A percentile compares a stretch with the other conserved stretches of the same genome.
phyloP scores from a whole-genome alignment of 2,113 vertebrate species.

The Platichthys stellatus region DNA sequence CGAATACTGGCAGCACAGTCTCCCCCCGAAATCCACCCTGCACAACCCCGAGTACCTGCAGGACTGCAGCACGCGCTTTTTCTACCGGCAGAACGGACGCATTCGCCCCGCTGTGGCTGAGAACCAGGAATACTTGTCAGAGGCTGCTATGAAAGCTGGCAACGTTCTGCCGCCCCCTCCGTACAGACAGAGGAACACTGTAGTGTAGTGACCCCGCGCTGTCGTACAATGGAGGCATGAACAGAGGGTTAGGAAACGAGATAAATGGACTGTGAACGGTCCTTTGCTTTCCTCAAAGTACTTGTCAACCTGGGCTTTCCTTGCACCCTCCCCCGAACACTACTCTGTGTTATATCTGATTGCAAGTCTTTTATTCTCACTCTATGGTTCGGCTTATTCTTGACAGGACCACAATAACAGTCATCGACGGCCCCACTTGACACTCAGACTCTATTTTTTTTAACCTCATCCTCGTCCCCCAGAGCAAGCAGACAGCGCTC shows the following conservation, averaged over 20 bases:
- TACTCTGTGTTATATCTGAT: conserved; percentile 49
- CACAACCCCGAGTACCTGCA: conserved; percentile 98
- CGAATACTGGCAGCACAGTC: conserved; percentile 99
- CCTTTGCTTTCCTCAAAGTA: conserved; percentile 57
- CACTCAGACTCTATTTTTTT: conserved; percentile 35
- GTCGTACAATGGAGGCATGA: conserved; percentile 69
- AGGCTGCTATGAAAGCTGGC: conserved; percentile 97
- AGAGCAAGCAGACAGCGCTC: conserved; percentile 19
- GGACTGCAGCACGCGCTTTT: conserved; percentile 98
- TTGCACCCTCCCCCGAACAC: conserved; percentile 61
- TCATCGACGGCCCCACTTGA: conserved; percentile 44
- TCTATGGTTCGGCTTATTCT: conserved; percentile 54
- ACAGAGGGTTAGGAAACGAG: conserved; percentile 80
- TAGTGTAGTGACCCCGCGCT: conserved; percentile 86
- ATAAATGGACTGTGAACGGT: conserved; percentile 44
- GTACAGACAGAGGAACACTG: conserved; percentile 98
- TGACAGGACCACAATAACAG: conserved; percentile 51
- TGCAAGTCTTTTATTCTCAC: conserved; percentile 51
- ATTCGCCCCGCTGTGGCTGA: conserved; percentile 96
- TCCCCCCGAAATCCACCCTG: conserved; percentile 92
- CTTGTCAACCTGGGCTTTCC: conserved; percentile 59
- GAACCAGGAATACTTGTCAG: conserved; percentile 97
- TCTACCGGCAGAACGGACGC: conserved; percentile 98
- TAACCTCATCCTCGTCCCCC: conserved; percentile 9
- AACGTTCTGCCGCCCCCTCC: conserved; percentile 95